Percentiles rank a stretch among this genome's conserved stretches.
Evolutionary conservation across 1,140 invertebrate species (phyloP).

Genomic region (Musca domestica): DNA sequence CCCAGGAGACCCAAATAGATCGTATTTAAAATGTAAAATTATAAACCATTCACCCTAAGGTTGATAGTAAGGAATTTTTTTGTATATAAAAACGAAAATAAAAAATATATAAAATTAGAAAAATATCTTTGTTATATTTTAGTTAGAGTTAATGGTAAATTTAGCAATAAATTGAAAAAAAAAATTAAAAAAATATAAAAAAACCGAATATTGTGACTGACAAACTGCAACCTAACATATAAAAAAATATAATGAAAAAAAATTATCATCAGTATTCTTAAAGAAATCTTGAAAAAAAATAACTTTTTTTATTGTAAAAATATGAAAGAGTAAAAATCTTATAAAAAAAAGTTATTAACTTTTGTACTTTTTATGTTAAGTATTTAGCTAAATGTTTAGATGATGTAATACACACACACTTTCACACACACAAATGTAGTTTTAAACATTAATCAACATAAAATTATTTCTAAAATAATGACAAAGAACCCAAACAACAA

Average conservation of each 20-base stretch:
- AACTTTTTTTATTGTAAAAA: conserved; percentile 17
- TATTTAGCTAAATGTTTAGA: conserved; percentile 1
- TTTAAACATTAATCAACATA: neutral
- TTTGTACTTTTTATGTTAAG: conserved; percentile 6
- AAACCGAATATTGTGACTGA: conserved; percentile 18
- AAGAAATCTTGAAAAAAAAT: neutral
- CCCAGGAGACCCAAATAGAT: conserved; percentile 54
- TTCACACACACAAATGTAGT: neutral
- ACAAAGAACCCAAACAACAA: no score
- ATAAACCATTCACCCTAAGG: neutral
- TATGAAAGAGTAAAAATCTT: neutral
- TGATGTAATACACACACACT: no score
- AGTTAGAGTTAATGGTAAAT: conserved; percentile 13
- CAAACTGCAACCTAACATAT: conserved; percentile 18
- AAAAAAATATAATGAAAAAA: conserved; percentile 6
- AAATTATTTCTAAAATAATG: conserved; percentile 10
- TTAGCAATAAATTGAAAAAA: neutral
- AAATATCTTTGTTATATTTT: neutral
- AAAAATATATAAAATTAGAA: conserved; percentile 3
- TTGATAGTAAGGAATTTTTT: neutral
- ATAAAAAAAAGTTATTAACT: neutral
- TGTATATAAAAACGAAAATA: neutral
- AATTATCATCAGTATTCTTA: neutral
- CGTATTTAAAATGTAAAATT: conserved; percentile 32
- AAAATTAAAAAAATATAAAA: neutral